These are phyloP conservation scores for Selenia dentaria DNA, from an alignment of 2,888 invertebrate species.

Conservation along the genomic window DNA sequence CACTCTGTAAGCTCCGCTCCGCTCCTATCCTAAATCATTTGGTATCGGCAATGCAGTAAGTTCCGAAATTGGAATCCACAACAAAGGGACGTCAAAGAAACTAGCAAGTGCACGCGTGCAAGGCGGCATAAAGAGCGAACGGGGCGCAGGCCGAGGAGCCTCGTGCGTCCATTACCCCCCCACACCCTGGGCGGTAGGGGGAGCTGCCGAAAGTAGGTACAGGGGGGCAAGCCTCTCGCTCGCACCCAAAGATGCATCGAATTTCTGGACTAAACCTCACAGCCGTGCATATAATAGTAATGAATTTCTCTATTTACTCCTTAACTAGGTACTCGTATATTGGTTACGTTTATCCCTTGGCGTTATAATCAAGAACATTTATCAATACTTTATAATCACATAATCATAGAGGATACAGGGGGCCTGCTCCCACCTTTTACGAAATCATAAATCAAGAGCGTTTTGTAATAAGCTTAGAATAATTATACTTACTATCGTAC, in stretches of 20 bases:
- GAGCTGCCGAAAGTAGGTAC: conserved; percentile 67
- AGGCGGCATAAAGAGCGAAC: conserved; percentile 75
- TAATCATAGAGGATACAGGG: no score
- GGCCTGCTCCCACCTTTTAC: no score
- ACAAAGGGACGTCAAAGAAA: conserved; percentile 82
- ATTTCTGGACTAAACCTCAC: conserved; percentile 79
- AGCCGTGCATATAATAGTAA: conserved; percentile 70
- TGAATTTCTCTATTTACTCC: conserved; percentile 65
- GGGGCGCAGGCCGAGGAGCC: conserved; percentile 73
- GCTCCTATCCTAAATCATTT: conserved; percentile 41
- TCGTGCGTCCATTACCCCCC: conserved; percentile 79
- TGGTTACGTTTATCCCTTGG: no score
- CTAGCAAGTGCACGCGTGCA: conserved; percentile 80
- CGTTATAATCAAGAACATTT: no score
- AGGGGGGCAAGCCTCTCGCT: conserved; percentile 65
- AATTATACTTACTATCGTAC: no score
- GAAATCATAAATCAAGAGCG: no score
- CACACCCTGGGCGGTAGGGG: conserved; percentile 48
- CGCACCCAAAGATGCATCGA: conserved; percentile 80
- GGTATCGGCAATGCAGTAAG: conserved; percentile 41
- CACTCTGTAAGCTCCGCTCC: no score
- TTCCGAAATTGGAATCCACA: conserved; percentile 78
- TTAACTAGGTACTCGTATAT: background rate
- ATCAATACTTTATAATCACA: no score
- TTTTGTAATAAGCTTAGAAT: no score